phyloP scores from a whole-genome alignment of 2,888 invertebrate species.

The Leptothorax acervorum region DNA sequence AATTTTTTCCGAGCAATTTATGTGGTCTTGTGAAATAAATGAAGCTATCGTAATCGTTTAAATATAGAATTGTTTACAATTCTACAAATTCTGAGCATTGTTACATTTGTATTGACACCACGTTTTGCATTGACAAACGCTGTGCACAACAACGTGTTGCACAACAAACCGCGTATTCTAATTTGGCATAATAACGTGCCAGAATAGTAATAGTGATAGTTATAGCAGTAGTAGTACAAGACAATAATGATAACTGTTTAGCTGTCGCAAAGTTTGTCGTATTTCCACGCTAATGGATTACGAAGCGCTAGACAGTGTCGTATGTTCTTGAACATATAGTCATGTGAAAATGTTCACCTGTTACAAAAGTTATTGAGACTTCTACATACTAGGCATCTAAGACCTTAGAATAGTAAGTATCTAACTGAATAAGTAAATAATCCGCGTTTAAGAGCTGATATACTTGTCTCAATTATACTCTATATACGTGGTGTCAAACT shows the following conservation, averaged over 20 bases:
- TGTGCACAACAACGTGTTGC: background rate
- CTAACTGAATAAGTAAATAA: constrained; percentile 42
- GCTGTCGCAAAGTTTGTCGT: constrained; percentile 24
- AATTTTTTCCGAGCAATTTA: background rate
- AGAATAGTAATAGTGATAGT: background rate
- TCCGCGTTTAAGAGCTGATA: constrained; percentile 14
- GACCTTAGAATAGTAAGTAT: background rate
- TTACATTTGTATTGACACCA: background rate
- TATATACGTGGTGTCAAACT: background rate
- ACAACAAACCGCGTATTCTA: background rate
- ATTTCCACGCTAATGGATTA: constrained; percentile 27
- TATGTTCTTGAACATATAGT: constrained; percentile 16
- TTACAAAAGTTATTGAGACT: constrained; percentile 21
- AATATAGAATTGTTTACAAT: background rate
- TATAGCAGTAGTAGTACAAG: background rate
- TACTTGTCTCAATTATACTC: background rate
- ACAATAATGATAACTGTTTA: constrained; percentile 15
- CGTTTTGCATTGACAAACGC: background rate
- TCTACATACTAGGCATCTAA: background rate
- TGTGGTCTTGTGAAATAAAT: background rate
- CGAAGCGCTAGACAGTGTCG: background rate
- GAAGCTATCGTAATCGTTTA: background rate
- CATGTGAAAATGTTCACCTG: constrained; percentile 58
- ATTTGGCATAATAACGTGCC: constrained; percentile 18
- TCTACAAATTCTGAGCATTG: background rate